These are phyloP conservation scores for Melieria picta DNA, from an alignment of 2,888 invertebrate genomes.

Conservation along the genomic window DNA sequence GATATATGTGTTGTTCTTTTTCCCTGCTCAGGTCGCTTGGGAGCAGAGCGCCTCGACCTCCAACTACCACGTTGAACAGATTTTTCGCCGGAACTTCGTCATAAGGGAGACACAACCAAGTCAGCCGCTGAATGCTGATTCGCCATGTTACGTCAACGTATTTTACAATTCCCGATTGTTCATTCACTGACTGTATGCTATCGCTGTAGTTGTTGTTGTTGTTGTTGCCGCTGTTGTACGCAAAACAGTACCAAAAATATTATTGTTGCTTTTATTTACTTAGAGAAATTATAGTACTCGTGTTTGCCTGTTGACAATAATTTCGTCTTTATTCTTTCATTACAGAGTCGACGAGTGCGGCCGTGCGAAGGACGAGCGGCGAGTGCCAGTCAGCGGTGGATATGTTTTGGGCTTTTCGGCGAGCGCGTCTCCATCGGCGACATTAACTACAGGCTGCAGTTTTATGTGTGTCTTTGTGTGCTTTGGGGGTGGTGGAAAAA, in stretches of 20 bases:
- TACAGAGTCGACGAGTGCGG: background rate
- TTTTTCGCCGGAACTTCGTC: no score
- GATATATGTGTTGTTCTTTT: no score
- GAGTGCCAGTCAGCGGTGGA: no score
- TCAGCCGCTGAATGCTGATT: no score
- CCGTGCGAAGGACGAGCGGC: no score
- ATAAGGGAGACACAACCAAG: no score
- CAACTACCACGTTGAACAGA: no score
- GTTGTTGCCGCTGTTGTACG: constrained; percentile 2
- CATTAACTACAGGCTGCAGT: constrained; percentile 6
- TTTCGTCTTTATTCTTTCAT: constrained; percentile 27
- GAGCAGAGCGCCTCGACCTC: no score
- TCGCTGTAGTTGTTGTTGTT: background rate
- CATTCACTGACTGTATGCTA: background rate
- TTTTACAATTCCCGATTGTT: background rate
- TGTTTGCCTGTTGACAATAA: constrained; percentile 35
- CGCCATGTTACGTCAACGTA: no score
- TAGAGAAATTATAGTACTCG: constrained; percentile 25
- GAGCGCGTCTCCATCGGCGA: constrained; percentile 1
- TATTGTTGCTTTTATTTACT: constrained; percentile 32
- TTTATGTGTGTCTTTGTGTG: constrained; percentile 11
- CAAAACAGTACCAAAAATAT: constrained; percentile 22
- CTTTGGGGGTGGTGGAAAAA: background rate
- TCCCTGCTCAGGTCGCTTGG: no score
- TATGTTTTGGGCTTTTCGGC: no score